Percentiles rank a stretch among this genome's conserved stretches.
These are phyloP conservation scores for Meloidogyne hapla DNA, from an alignment of 1,140 invertebrate genomes.

Conservation along the genomic window DNA sequence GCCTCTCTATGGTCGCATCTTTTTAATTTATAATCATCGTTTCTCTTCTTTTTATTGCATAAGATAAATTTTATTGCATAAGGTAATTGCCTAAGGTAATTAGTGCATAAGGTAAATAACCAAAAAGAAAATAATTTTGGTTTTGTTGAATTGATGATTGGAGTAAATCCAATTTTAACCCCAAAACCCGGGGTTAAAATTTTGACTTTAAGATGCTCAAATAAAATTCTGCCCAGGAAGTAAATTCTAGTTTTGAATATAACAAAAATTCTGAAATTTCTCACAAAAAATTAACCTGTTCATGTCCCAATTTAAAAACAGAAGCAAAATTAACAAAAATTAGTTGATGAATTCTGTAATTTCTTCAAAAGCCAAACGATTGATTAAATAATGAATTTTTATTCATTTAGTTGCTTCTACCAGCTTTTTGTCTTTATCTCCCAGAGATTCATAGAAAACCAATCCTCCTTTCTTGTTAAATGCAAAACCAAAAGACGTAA, in stretches of 20 bases:
- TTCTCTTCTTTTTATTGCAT: too few species aligned
- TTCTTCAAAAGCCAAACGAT: constrained; percentile 11
- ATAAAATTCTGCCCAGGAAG: neutral
- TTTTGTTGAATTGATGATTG: constrained; percentile 3
- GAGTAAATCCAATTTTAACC: constrained; percentile 6
- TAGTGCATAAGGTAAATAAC: constrained; percentile 15
- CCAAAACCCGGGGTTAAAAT: too few species aligned
- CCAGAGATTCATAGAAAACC: neutral
- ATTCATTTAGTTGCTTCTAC: constrained; percentile 2
- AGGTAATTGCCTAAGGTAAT: too few species aligned
- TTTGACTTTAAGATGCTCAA: too few species aligned
- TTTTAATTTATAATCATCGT: too few species aligned
- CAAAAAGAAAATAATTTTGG: constrained; percentile 9
- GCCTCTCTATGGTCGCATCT: too few species aligned
- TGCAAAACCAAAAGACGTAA: constrained; percentile 13
- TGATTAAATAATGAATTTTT: neutral
- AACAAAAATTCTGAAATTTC: constrained; percentile 1
- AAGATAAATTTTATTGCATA: too few species aligned
- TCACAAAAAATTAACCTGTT: neutral
- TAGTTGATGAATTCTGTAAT: constrained; percentile 12
- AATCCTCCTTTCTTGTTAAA: constrained; percentile 16
- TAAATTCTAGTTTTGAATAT: too few species aligned
- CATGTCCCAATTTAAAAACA: constrained; percentile 14
- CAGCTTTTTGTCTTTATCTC: neutral
- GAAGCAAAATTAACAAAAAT: constrained; percentile 15